phyloP scores from a whole-genome alignment of 2,888 invertebrate species.

The Cyclophora punctaria region DNA sequence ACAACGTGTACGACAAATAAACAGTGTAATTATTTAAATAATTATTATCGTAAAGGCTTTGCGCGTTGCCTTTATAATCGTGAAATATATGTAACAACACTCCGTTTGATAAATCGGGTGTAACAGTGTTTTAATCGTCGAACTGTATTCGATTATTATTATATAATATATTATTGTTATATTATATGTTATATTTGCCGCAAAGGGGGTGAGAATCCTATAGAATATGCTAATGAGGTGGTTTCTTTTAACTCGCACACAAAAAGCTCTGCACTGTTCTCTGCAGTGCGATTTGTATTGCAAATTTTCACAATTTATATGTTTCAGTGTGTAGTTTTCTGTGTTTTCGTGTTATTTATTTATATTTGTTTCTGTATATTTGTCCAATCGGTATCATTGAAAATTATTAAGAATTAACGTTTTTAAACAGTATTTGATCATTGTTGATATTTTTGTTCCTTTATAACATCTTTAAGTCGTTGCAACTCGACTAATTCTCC shows the following conservation, averaged over 20 bases:
- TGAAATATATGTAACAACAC: constrained; percentile 67
- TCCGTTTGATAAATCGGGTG: constrained; percentile 63
- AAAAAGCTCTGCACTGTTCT: constrained; percentile 73
- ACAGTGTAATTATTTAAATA: constrained; percentile 23
- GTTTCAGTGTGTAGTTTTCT: constrained; percentile 13
- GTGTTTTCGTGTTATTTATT: background rate
- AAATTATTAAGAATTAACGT: no score
- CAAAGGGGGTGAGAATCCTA: constrained; percentile 46
- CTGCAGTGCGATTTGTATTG: constrained; percentile 75
- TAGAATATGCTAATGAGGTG: constrained; percentile 68
- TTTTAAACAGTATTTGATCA: no score
- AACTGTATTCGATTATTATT: constrained; percentile 44
- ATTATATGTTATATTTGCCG: constrained; percentile 27
- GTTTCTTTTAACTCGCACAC: constrained; percentile 66
- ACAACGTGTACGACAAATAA: constrained; percentile 24
- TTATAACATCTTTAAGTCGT: no score
- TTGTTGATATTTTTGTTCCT: no score
- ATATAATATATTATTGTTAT: constrained; percentile 30
- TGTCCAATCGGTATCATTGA: no score
- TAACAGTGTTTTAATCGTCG: constrained; percentile 60
- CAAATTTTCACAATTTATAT: constrained; percentile 54
- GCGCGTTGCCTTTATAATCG: constrained; percentile 42
- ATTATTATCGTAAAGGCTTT: constrained; percentile 28
- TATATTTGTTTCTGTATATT: no score
- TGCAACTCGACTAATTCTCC: background rate